phyloP scores from a whole-genome alignment of 2,888 invertebrate genomes.

The Coecobrya sp. region DNA sequence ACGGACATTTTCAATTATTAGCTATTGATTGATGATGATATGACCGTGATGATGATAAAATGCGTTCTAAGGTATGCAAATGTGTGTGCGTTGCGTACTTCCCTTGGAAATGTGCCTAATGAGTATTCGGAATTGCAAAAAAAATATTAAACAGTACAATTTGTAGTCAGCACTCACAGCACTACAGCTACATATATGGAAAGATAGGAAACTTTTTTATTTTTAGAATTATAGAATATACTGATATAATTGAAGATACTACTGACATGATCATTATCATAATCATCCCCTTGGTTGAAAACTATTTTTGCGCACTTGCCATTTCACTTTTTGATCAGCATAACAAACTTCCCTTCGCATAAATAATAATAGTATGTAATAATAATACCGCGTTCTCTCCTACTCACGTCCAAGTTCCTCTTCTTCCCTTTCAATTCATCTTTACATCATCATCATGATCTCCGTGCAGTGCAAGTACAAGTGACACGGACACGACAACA shows the following conservation, averaged over 20 bases:
- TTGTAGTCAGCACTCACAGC: too few species aligned
- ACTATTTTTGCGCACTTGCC: constrained; percentile 17
- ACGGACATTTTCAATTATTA: constrained; percentile 39
- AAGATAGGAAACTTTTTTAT: too few species aligned
- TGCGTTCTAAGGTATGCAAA: not conserved
- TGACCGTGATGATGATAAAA: constrained; percentile 12
- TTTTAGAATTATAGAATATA: not conserved
- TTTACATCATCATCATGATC: not conserved
- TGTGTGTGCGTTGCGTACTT: not conserved
- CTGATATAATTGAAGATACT: constrained; percentile 39
- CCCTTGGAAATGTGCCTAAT: not conserved
- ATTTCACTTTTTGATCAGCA: constrained; percentile 34
- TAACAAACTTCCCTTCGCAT: constrained; percentile 2
- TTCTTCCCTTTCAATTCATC: not conserved
- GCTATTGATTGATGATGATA: constrained; percentile 42
- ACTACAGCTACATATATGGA: too few species aligned
- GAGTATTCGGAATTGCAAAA: constrained; percentile 6
- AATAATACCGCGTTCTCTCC: not conserved
- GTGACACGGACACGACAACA: constrained; percentile 40
- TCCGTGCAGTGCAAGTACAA: not conserved
- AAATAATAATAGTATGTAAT: not conserved
- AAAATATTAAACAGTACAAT: not conserved
- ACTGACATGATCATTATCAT: constrained; percentile 58
- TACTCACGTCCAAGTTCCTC: constrained; percentile 8
- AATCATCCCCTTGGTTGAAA: constrained; percentile 30